Percentiles rank a stretch among this genome's conserved stretches.
These are phyloP conservation scores for Orchesella flavescens DNA, from an alignment of 2,888 invertebrate genomes.

Conservation along the genomic window DNA sequence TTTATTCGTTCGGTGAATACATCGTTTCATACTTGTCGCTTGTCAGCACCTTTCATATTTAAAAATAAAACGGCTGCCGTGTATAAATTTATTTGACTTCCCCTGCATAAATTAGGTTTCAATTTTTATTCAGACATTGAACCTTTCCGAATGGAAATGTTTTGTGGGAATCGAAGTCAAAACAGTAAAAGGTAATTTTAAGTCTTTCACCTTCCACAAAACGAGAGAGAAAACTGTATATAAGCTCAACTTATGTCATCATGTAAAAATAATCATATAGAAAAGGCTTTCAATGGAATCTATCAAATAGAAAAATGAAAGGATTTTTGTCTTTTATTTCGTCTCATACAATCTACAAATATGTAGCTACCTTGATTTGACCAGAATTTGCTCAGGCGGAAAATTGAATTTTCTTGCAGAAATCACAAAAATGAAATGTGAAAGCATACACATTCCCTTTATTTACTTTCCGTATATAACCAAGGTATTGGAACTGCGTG, in stretches of 20 bases:
- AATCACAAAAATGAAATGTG: constrained; percentile 66
- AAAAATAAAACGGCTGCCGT: too few relatives aligned
- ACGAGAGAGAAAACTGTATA: too few relatives aligned
- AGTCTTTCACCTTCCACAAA: too few relatives aligned
- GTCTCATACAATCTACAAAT: constrained; percentile 60
- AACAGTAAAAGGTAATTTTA: not conserved
- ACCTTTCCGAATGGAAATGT: too few relatives aligned
- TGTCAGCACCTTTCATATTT: too few relatives aligned
- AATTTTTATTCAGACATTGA: too few relatives aligned
- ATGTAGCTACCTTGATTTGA: constrained; percentile 63
- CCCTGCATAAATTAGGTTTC: too few relatives aligned
- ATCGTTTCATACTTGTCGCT: too few relatives aligned
- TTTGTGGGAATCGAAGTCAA: not conserved
- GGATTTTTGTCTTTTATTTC: constrained; percentile 54
- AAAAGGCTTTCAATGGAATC: constrained; percentile 10
- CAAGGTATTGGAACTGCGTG: too few relatives aligned
- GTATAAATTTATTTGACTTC: too few relatives aligned
- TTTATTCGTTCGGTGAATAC: not conserved
- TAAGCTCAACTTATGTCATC: too few relatives aligned
- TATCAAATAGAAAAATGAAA: constrained; percentile 37
- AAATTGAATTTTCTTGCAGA: constrained; percentile 67
- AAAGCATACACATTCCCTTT: not conserved
- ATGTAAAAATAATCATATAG: constrained; percentile 12
- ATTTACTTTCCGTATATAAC: too few relatives aligned
- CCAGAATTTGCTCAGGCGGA: constrained; percentile 63